Conservation (phyloP, 2,113 vertebrate species). For the Ploceus nigricollis region DNA sequence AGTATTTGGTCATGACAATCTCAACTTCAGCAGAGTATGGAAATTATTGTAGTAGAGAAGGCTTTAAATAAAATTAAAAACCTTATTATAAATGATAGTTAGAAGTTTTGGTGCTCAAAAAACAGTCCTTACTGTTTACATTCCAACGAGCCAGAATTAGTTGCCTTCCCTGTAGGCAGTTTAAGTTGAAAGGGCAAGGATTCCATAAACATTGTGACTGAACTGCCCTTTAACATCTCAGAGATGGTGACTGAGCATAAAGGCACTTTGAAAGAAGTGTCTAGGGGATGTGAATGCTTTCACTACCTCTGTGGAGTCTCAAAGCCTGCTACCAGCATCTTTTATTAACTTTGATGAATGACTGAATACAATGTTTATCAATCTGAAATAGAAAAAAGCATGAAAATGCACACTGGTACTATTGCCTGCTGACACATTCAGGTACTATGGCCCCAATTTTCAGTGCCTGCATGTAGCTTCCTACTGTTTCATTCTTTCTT, state of each 20-base stretch:
- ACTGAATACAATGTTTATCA: neutral
- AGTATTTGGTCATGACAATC: neutral
- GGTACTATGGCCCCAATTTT: neutral
- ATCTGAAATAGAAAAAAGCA: neutral
- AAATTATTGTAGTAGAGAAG: neutral
- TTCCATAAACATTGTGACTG: conserved; percentile 19
- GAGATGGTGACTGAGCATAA: conserved; percentile 1
- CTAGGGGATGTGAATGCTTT: neutral
- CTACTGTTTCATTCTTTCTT: neutral
- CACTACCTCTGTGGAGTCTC: neutral
- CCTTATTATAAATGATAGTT: neutral
- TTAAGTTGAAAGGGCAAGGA: conserved; percentile 30
- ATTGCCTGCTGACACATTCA: neutral
- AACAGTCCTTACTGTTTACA: neutral
- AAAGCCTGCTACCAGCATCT: neutral
- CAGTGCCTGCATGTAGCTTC: neutral
- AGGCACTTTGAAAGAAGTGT: neutral
- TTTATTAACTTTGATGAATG: neutral
- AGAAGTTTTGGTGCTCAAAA: neutral
- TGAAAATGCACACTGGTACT: neutral
- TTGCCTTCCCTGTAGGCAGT: neutral
- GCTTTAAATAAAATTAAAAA: neutral
- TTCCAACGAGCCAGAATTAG: neutral
- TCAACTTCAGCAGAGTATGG: neutral
- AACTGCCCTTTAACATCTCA: neutral